phyloP scores from a whole-genome alignment of 2,888 invertebrate species.

The Synergus japonicus region DNA sequence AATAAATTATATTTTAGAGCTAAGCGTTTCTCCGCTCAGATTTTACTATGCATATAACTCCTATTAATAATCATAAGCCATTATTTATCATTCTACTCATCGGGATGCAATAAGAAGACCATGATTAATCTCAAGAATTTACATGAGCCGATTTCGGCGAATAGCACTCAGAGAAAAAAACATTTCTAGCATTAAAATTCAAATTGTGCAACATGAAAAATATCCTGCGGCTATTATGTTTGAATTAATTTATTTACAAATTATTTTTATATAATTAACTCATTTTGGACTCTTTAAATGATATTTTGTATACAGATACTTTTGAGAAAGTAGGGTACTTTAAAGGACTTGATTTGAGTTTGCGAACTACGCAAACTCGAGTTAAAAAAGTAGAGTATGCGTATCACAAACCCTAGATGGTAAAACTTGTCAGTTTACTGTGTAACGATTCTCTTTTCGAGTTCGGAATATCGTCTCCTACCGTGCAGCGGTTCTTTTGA shows the following conservation, averaged over 20 bases:
- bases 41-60: slow-evolving; percentile 8
- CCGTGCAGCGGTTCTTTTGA: slow-evolving; percentile 67
- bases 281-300: too few relatives aligned
- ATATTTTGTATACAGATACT: not conserved
- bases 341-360: not conserved
- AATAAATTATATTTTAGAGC: slow-evolving; percentile 26
- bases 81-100: slow-evolving; percentile 38
- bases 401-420: slow-evolving; percentile 4
- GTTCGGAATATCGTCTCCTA: slow-evolving; percentile 64
- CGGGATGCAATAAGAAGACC: slow-evolving; percentile 14
- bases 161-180: not conserved
- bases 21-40: slow-evolving; percentile 13
- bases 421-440: slow-evolving; percentile 30
- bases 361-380: slow-evolving; percentile 6
- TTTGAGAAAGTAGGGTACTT: not conserved
- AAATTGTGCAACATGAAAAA: not conserved
- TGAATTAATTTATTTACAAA: too few relatives aligned
- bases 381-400: not conserved
- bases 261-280: too few relatives aligned
- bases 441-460: slow-evolving; percentile 56
- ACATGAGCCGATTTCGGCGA: slow-evolving; percentile 25
- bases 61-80: slow-evolving; percentile 40
- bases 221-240: not conserved
- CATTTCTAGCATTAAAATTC: not conserved
- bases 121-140: slow-evolving; percentile 34